These are phyloP conservation scores for Tetrax tetrax DNA, from an alignment of 2,113 vertebrate species.

Conservation along the genomic window DNA sequence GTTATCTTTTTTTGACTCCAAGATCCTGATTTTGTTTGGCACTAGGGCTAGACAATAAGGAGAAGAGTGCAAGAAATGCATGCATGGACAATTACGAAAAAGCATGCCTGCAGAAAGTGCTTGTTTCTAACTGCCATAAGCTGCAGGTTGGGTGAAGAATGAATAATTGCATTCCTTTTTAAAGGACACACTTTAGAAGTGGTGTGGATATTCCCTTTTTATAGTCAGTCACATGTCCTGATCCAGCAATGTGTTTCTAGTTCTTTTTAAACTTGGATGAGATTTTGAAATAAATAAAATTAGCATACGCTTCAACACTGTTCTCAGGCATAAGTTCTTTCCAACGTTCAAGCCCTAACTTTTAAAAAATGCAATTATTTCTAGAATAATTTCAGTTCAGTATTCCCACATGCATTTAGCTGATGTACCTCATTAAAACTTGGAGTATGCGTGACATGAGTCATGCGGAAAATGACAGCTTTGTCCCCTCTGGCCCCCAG, in stretches of 20 bases:
- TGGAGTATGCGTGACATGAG: accelerated
- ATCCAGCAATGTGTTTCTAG: background rate
- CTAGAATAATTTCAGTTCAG: background rate
- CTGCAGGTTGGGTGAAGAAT: background rate
- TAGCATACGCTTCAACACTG: background rate
- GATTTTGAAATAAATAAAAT: constrained; percentile 18
- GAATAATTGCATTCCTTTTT: constrained; percentile 38
- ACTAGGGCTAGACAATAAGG: background rate
- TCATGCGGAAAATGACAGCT: background rate
- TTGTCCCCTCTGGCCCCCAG: background rate
- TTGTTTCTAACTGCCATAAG: background rate
- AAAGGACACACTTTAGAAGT: constrained; percentile 9
- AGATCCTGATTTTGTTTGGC: background rate
- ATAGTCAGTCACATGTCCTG: background rate
- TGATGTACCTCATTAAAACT: background rate
- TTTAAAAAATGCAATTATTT: background rate
- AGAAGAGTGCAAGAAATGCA: background rate
- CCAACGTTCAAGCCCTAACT: background rate
- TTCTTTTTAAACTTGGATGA: constrained; percentile 3
- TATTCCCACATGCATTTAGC: background rate
- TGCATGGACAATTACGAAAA: background rate
- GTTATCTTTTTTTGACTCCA: background rate
- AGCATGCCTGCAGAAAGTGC: background rate
- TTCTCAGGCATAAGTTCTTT: background rate
- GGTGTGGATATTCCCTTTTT: constrained; percentile 21